Evolutionary conservation across 2,888 invertebrate species (phyloP).

Genomic region (Rotaria socialis): DNA sequence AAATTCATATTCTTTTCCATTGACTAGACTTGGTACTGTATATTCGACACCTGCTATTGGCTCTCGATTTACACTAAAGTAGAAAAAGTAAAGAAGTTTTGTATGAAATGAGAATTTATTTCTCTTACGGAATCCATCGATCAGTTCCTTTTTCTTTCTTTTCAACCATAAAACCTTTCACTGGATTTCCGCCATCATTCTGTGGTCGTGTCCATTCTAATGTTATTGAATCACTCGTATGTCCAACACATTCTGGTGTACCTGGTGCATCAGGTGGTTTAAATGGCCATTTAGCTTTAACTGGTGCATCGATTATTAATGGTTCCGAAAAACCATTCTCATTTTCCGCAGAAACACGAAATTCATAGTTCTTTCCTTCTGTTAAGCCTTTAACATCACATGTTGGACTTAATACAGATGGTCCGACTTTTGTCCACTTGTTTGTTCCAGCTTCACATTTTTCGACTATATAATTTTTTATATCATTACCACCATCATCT

Average conservation of each 20-base stretch:
- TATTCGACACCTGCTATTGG: slow-evolving; percentile 13
- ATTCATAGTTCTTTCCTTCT: slow-evolving; percentile 87
- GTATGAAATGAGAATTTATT: not conserved
- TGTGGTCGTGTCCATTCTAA: slow-evolving; percentile 91
- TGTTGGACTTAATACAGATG: slow-evolving; percentile 37
- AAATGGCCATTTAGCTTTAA: slow-evolving; percentile 90
- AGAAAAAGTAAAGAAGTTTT: not conserved
- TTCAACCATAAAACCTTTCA: slow-evolving; percentile 87
- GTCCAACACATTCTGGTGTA: slow-evolving; percentile 75
- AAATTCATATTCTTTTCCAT: slow-evolving; percentile 95
- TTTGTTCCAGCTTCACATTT: slow-evolving; percentile 69
- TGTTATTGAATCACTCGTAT: slow-evolving; percentile 89
- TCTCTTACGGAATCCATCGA: slow-evolving; percentile 74
- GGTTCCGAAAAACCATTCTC: slow-evolving; percentile 94
- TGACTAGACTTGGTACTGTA: slow-evolving; percentile 73
- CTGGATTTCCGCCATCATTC: slow-evolving; percentile 92
- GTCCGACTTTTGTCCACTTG: slow-evolving; percentile 48
- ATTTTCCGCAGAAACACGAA: slow-evolving; percentile 96
- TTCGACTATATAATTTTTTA: slow-evolving; percentile 93
- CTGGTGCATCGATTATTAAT: slow-evolving; percentile 77
- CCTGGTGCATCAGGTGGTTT: slow-evolving; percentile 87
- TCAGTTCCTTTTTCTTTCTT: slow-evolving; percentile 79
- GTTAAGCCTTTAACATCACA: slow-evolving; percentile 75
- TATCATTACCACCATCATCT: slow-evolving; percentile 87
- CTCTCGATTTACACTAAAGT: slow-evolving; percentile 28